These are phyloP conservation scores for Pteropus alecto DNA, from an alignment of 2,113 vertebrate species.

Conservation along the genomic window DNA sequence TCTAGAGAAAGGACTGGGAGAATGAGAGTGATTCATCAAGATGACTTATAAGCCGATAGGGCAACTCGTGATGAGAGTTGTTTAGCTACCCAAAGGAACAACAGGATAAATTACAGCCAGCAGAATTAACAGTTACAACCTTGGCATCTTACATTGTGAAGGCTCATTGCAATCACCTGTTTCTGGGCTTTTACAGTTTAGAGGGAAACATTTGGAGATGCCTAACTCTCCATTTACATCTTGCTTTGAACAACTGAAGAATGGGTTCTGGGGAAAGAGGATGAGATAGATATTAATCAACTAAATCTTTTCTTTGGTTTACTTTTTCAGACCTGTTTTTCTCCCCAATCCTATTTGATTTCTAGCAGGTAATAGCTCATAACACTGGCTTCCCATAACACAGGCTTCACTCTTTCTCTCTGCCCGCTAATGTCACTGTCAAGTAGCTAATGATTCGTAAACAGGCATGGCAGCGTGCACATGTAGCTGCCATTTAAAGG, in stretches of 20 bases:
- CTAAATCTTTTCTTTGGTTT: slow-evolving; percentile 24
- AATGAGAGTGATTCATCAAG: slow-evolving; percentile 67
- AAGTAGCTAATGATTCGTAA: slow-evolving; percentile 31
- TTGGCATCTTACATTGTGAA: slow-evolving; percentile 38
- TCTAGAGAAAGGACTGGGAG: slow-evolving; percentile 41
- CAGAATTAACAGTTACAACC: slow-evolving; percentile 65
- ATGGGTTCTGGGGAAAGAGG: neutral
- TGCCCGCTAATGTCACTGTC: neutral
- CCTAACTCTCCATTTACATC: slow-evolving; percentile 5
- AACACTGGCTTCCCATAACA: neutral
- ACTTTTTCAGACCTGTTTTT: slow-evolving; percentile 28
- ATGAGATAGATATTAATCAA: slow-evolving; percentile 51
- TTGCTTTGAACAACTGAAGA: slow-evolving; percentile 1
- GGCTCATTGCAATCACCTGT: slow-evolving; percentile 47
- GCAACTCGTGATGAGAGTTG: slow-evolving; percentile 56
- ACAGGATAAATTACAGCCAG: slow-evolving; percentile 61
- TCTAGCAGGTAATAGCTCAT: neutral
- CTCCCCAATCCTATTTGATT: slow-evolving; percentile 19
- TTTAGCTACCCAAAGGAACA: slow-evolving; percentile 69
- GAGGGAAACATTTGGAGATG: neutral
- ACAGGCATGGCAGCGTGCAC: neutral
- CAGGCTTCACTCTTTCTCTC: neutral
- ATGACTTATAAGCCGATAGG: slow-evolving; percentile 63
- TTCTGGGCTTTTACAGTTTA: slow-evolving; percentile 20
- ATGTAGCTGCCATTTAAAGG: slow-evolving; percentile 33